A percentile compares a stretch with the other conserved stretches of the same genome.
phyloP scores from a whole-genome alignment of 2,113 vertebrate genomes.

The Myxocyprinus asiaticus region DNA sequence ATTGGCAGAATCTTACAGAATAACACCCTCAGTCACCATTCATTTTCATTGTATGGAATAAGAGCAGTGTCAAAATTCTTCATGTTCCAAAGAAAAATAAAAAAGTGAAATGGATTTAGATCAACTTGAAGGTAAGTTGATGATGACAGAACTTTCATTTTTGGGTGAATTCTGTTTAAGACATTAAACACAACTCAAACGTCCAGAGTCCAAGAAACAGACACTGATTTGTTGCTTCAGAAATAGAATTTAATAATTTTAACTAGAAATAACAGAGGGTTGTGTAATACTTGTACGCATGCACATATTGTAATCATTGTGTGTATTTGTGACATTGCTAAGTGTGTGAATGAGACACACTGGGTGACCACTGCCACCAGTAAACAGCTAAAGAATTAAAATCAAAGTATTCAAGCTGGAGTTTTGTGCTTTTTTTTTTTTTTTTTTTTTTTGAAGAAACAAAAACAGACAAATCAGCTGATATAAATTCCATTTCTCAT shows the following conservation, averaged over 20 bases:
- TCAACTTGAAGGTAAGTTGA: too few relatives aligned
- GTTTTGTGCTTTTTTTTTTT: conserved; percentile 37
- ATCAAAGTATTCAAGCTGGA: conserved; percentile 68
- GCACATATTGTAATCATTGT: conserved; percentile 59
- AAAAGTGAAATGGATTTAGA: too few relatives aligned
- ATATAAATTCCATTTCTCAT: background rate
- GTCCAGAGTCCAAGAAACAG: conserved; percentile 13
- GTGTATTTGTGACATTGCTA: conserved; percentile 45
- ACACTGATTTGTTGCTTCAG: conserved; percentile 7
- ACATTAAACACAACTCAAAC: too few relatives aligned
- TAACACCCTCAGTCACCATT: too few relatives aligned
- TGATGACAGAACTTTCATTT: too few relatives aligned
- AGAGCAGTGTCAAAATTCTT: too few relatives aligned
- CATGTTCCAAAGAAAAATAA: too few relatives aligned
- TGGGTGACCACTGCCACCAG: conserved; percentile 45
- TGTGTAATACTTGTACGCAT: conserved; percentile 65
- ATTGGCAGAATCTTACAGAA: too few relatives aligned
- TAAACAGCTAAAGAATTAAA: conserved; percentile 51
- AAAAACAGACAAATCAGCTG: background rate
- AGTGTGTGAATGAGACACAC: conserved; percentile 36
- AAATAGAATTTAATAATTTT: conserved; percentile 67
- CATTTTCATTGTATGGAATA: too few relatives aligned
- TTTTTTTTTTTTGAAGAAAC: conserved; percentile 6
- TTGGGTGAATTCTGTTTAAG: too few relatives aligned
- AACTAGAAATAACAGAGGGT: conserved; percentile 57